These are phyloP conservation scores for Daboia siamensis DNA, from an alignment of 2,113 vertebrate genomes.

Conservation along the genomic window DNA sequence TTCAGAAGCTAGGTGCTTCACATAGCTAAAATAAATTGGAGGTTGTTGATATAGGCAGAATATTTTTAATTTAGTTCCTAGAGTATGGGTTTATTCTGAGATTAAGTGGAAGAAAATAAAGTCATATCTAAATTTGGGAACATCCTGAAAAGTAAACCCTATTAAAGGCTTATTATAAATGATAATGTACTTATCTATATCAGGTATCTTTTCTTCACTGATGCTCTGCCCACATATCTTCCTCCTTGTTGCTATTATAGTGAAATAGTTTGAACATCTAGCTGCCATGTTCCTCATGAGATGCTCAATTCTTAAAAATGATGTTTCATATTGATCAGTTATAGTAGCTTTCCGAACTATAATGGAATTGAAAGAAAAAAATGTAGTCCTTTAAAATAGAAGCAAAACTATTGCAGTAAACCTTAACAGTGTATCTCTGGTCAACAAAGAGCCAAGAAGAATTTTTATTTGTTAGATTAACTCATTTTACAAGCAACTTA, in stretches of 20 bases:
- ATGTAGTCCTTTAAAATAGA: background rate
- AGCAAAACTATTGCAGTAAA: background rate
- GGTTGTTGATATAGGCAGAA: background rate
- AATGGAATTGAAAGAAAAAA: rapidly evolving
- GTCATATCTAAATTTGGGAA: background rate
- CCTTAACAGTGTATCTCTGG: rapidly evolving
- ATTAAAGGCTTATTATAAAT: background rate
- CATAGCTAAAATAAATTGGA: background rate
- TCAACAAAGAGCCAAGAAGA: background rate
- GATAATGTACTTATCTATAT: background rate
- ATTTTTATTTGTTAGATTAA: background rate
- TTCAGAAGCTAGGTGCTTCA: background rate
- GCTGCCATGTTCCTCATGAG: background rate
- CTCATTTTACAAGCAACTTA: background rate
- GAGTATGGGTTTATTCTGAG: background rate
- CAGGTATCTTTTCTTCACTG: background rate
- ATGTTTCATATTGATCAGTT: background rate
- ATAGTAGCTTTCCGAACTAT: conserved; percentile 7
- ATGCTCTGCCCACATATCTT: background rate
- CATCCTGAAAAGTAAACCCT: background rate
- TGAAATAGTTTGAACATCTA: background rate
- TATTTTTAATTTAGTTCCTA: background rate
- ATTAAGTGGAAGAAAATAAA: background rate
- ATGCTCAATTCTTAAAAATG: background rate
- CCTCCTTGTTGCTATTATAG: conserved; percentile 9